phyloP scores from a whole-genome alignment of 2,797 vertebrate genomes.

The Diceros bicornis region DNA sequence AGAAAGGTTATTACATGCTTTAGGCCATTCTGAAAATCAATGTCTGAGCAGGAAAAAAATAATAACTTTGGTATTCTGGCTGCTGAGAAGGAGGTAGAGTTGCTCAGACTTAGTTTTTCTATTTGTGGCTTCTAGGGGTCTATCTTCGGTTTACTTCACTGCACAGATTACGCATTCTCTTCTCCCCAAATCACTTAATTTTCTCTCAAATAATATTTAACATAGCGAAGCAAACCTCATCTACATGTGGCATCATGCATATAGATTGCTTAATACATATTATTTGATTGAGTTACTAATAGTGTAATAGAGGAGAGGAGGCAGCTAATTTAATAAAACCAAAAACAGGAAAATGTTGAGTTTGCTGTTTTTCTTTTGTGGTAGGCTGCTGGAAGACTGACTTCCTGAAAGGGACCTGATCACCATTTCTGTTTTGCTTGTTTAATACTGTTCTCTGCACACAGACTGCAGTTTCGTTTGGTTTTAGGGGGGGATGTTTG shows the following conservation, averaged over 20 bases:
- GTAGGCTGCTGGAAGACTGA: neutral
- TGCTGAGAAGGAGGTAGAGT: slow-evolving; percentile 52
- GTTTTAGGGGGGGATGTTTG: neutral
- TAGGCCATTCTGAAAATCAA: slow-evolving; percentile 66
- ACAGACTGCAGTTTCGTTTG: neutral
- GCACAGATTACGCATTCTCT: neutral
- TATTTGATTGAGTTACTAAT: neutral
- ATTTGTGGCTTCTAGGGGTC: neutral
- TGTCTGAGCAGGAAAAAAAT: neutral
- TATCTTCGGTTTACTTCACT: slow-evolving; percentile 2
- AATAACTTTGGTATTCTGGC: neutral
- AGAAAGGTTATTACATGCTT: slow-evolving; percentile 71
- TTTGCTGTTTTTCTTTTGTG: neutral
- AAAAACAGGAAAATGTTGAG: neutral
- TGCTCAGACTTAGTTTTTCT: neutral
- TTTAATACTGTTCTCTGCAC: neutral
- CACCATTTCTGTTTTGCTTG: neutral
- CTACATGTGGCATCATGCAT: neutral
- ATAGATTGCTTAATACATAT: neutral
- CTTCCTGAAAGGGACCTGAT: neutral
- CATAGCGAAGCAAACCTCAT: neutral
- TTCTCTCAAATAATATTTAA: slow-evolving; percentile 31
- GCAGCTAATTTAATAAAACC: neutral
- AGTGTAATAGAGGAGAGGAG: neutral
- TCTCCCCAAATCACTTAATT: neutral